Evolutionary conservation across 2,113 vertebrate species (phyloP), one percentile per base, ranked within the genome.

Genomic region (Sphaerodactylus townsendi): DNA sequence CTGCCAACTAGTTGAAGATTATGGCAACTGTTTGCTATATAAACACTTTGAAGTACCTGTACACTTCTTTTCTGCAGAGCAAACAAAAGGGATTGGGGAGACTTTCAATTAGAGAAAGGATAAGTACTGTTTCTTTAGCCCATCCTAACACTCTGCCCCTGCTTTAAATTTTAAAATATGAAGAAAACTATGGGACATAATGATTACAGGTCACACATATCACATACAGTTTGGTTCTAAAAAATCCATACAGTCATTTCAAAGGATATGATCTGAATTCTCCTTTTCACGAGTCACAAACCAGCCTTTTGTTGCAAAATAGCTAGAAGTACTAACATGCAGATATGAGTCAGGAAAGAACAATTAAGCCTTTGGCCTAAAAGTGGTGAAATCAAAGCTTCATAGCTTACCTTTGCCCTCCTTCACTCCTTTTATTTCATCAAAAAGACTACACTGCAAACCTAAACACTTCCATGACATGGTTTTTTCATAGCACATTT

Each of bases 381-480:
- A 0, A 89, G 64, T 9, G 41, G 21, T 1, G 81, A 82, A 48
- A 79, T 9, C 50, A 82, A 44, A 85, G 81, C 39, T 85, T 77
- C 2, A 39, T 5, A 41, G 62, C 17, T 23, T 44, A 37, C 10
- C 15, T 75, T 15, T 21, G 28, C n/a, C 56, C 70, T 78, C 68
- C 23, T 77, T 73, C 66, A 35, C 8, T 25, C 85, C 21, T 56
- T 74, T 14, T 64, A 81, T 41, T 23, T 79, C 82, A 56, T 77
- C 83, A 85, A 81, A 2, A 85, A 44, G 17, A 1, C 3, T 68
- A 44, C 69, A 85, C 78, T 84, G 62, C 37, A 78, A 87, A 83
- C 68, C 44, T 48, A 44, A 86, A 72, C 0, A 80, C 65, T 83
- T 66, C 71, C n/a, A 74, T 79, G 83, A 48, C 33, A 64, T 82